A percentile compares a stretch with the other conserved stretches of the same genome.
Conservation (phyloP, 2,113 vertebrate genomes). For the Pseudorasbora parva region DNA sequence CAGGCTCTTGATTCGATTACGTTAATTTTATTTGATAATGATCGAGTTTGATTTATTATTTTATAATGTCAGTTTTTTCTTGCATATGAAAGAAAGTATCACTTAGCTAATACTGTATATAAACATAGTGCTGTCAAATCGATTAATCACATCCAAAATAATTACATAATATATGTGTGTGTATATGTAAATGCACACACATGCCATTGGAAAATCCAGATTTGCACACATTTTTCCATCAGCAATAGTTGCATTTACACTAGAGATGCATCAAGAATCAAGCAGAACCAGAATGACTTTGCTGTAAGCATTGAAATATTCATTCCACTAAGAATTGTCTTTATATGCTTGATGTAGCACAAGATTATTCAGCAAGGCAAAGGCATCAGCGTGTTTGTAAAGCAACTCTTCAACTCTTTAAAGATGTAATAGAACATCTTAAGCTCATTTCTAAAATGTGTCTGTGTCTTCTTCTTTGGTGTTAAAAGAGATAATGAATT, state of each 20-base stretch:
- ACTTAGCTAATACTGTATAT: too few relatives aligned
- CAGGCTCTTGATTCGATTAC: too few relatives aligned
- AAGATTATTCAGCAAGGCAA: conserved; percentile 1
- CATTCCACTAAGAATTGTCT: background rate
- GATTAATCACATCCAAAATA: too few relatives aligned
- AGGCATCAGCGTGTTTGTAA: background rate
- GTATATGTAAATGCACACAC: too few relatives aligned
- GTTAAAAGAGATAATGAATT: background rate
- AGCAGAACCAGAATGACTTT: background rate
- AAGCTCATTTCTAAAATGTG: background rate
- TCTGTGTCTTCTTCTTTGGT: background rate
- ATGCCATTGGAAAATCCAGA: background rate
- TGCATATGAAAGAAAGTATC: too few relatives aligned
- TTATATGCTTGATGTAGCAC: background rate
- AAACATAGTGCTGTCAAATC: too few relatives aligned
- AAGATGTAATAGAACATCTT: conserved; percentile 5
- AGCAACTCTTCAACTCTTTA: background rate
- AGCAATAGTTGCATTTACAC: conserved; percentile 9
- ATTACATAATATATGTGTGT: too few relatives aligned
- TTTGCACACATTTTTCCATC: background rate
- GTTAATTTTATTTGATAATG: too few relatives aligned
- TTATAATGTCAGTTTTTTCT: too few relatives aligned
- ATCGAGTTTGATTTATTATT: too few relatives aligned
- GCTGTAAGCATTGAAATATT: conserved; percentile 1
- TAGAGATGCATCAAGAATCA: background rate